Evolutionary conservation across 2,797 vertebrate species (phyloP), one percentile per base, ranked within the genome.

Genomic region (Micrastur ruficollis): DNA sequence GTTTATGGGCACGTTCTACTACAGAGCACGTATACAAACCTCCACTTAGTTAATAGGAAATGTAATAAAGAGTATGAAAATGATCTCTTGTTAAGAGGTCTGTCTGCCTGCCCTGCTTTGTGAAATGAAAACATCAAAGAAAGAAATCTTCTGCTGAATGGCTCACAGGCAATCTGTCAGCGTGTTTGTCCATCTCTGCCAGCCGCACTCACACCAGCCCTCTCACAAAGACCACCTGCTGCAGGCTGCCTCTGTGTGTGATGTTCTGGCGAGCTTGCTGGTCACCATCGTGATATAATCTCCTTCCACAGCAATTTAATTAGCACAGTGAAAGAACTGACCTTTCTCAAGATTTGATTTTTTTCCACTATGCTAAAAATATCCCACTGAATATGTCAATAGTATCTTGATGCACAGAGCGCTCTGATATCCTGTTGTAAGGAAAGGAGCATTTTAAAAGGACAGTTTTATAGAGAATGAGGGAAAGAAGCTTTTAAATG

Each of bases 221-320:
- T 65, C 50, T 82, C 79, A 66, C 32, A 65, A 90, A 67, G 49
- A 66, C 67, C 49, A 70, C 81, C 79, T 52, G 65, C 34, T 59
- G 58, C 90, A 81, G 84, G 78, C 92, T 85, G 94, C 61, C 42
- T 42, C 15, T 42, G 42, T 20, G 44, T 66, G 34, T 65, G 58
- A 38, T 79, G 79, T 73, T 75, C 73, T 66, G 66, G 44, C 15
- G 5, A 90, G 88, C 87, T 95, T 68, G 61, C 80, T 70, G 88
- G 94, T 95, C 96, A 95, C 93, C 89, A 91, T 96, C 47, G 74
- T 97, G 97, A 97, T 95, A 97, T 92, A 95, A 98, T 98, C 97
- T 95, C 95, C 93, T 97, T 95, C 94, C 55, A 81, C 73, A 81
- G 94, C 92, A 97, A 98, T 98, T 97, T 98, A 98, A 98, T 98